phyloP scores from a whole-genome alignment of 2,797 vertebrate genomes.

The Pyrocephalus nanus region DNA sequence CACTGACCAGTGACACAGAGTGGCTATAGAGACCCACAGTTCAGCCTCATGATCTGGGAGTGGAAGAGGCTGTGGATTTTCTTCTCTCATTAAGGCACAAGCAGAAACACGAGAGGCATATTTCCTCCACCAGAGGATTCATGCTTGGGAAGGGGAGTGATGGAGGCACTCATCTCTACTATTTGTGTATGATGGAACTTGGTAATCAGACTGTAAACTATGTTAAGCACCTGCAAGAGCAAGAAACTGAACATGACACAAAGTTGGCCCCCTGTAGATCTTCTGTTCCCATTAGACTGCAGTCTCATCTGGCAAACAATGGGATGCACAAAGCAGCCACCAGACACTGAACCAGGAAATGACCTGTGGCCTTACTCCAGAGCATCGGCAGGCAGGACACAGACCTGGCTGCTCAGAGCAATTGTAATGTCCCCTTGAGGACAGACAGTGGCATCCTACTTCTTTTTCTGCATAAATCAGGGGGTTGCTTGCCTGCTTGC shows the following conservation, averaged over 20 bases:
- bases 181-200: neutral
- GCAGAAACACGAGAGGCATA: neutral
- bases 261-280: neutral
- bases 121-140: neutral
- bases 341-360: neutral
- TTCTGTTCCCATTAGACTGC: neutral
- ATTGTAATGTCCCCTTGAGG: neutral
- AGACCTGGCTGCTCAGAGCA: neutral
- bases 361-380: accelerated
- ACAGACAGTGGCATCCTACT: neutral
- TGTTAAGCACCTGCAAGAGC: neutral
- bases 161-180: neutral
- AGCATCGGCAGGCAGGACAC: neutral
- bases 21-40: neutral
- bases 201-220: neutral
- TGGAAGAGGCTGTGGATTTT: neutral
- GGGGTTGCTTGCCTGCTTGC: neutral
- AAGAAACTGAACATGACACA: neutral
- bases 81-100: neutral
- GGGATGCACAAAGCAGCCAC: neutral
- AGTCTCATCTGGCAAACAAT: neutral
- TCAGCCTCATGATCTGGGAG: neutral
- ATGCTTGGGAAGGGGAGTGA: neutral
- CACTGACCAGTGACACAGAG: neutral
- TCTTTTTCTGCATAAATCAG: neutral